phyloP scores from a whole-genome alignment of 2,888 invertebrate species.

The Sarcophaga variegata region DNA sequence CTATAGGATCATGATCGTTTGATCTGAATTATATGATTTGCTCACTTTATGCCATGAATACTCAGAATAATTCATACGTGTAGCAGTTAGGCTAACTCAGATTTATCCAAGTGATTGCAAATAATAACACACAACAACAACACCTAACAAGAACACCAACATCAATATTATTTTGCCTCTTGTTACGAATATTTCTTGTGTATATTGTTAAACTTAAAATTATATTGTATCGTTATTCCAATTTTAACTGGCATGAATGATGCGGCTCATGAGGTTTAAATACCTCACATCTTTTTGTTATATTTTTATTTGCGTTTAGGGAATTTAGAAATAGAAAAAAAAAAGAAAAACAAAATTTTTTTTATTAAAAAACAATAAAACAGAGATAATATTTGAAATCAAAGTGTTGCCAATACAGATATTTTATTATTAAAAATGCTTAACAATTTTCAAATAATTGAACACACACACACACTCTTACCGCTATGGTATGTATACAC shows the following conservation, averaged over 20 bases:
- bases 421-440: slow-evolving; percentile 46
- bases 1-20: too few species aligned
- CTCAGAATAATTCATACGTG: too few species aligned
- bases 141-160: not conserved
- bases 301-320: slow-evolving; percentile 28
- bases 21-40: too few species aligned
- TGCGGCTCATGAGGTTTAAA: slow-evolving; percentile 24
- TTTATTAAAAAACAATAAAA: too few species aligned
- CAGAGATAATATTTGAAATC: slow-evolving; percentile 29
- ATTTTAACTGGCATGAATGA: slow-evolving; percentile 30
- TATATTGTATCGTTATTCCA: slow-evolving; percentile 30
- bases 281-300: not conserved
- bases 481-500: not conserved
- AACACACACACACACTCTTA: not conserved
- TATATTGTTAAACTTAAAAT: not conserved
- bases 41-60: too few species aligned
- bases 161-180: not conserved
- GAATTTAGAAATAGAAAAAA: not conserved
- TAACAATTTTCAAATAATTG: slow-evolving; percentile 11
- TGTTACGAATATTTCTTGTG: not conserved
- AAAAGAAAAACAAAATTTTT: not conserved
- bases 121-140: not conserved
- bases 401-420: slow-evolving; percentile 42
- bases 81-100: not conserved
- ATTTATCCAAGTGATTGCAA: not conserved